These are phyloP conservation scores for Mythimna loreyi DNA, from an alignment of 2,888 invertebrate genomes.

Conservation along the genomic window DNA sequence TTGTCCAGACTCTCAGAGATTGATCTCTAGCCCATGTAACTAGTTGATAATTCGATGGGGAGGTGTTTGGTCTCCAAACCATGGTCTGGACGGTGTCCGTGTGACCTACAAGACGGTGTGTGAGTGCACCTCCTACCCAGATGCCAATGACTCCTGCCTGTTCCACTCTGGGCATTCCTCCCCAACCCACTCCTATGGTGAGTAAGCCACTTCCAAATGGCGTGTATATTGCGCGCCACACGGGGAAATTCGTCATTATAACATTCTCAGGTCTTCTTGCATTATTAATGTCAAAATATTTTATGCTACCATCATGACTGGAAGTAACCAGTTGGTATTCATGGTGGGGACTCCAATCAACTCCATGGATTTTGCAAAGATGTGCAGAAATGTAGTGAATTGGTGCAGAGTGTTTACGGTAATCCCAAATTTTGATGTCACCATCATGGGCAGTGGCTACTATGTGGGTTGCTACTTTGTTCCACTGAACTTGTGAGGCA, in stretches of 20 bases:
- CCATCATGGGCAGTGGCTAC: slow-evolving; percentile 99
- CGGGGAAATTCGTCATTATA: slow-evolving; percentile 96
- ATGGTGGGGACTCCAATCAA: slow-evolving; percentile 97
- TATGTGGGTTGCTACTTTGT: slow-evolving; percentile 95
- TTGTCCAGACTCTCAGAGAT: slow-evolving; percentile 97
- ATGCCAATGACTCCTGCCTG: slow-evolving; percentile 91
- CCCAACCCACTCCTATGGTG: slow-evolving; percentile 97
- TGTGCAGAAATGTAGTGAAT: slow-evolving; percentile 98
- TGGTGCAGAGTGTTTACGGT: slow-evolving; percentile 96
- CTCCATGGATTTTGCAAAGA: slow-evolving; percentile 96
- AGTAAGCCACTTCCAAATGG: slow-evolving; percentile 98
- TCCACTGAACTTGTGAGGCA: slow-evolving; percentile 98
- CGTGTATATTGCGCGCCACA: slow-evolving; percentile 98
- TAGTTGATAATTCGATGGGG: slow-evolving; percentile 94
- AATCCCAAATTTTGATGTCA: slow-evolving; percentile 98
- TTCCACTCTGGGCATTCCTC: slow-evolving; percentile 95
- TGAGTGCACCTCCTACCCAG: slow-evolving; percentile 92
- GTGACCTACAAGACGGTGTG: slow-evolving; percentile 98
- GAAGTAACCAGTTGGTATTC: slow-evolving; percentile 97
- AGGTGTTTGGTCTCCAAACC: slow-evolving; percentile 96
- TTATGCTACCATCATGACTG: slow-evolving; percentile 98
- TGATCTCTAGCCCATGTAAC: slow-evolving; percentile 99
- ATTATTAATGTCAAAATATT: slow-evolving; percentile 97
- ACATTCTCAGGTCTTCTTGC: slow-evolving; percentile 96
- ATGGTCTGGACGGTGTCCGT: slow-evolving; percentile 98